phyloP scores from a whole-genome alignment of 2,888 invertebrate species.

The Perithous albicinctus region DNA sequence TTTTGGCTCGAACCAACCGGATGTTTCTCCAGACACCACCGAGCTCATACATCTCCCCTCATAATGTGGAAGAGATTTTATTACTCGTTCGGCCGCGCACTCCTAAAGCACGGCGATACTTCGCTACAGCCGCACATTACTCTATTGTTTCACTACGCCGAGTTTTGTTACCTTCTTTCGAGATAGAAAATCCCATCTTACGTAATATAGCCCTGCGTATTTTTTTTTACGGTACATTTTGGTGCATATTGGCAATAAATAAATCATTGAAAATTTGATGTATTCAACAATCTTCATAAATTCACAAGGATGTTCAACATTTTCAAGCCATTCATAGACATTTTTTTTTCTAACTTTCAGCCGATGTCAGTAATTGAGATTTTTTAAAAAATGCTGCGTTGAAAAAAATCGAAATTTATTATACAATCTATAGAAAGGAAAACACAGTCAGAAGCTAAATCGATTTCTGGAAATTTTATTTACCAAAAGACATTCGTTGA shows the following conservation, averaged over 20 bases:
- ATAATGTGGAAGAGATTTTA: constrained; percentile 33
- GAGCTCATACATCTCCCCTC: neutral
- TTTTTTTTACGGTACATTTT: neutral
- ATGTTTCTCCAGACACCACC: constrained; percentile 32
- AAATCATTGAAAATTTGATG: too few species aligned
- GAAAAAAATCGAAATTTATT: too few species aligned
- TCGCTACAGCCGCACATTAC: constrained; percentile 7
- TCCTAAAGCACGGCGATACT: constrained; percentile 19
- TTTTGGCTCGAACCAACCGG: constrained; percentile 65
- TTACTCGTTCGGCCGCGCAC: constrained; percentile 22
- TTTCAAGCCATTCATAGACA: too few species aligned
- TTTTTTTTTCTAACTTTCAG: too few species aligned
- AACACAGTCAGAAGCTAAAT: neutral
- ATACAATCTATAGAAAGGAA: too few species aligned
- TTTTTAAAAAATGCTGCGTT: too few species aligned
- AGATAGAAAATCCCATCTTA: constrained; percentile 1
- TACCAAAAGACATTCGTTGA: too few species aligned
- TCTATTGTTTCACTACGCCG: constrained; percentile 27
- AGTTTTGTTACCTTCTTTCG: constrained; percentile 10
- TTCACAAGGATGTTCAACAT: too few species aligned
- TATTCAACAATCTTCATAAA: too few species aligned
- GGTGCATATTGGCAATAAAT: too few species aligned
- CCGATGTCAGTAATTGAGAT: too few species aligned
- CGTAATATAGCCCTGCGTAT: neutral
- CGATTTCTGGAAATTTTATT: constrained; percentile 27